Conservation (phyloP, 2,888 invertebrate species). For the Saturnia japonica region DNA sequence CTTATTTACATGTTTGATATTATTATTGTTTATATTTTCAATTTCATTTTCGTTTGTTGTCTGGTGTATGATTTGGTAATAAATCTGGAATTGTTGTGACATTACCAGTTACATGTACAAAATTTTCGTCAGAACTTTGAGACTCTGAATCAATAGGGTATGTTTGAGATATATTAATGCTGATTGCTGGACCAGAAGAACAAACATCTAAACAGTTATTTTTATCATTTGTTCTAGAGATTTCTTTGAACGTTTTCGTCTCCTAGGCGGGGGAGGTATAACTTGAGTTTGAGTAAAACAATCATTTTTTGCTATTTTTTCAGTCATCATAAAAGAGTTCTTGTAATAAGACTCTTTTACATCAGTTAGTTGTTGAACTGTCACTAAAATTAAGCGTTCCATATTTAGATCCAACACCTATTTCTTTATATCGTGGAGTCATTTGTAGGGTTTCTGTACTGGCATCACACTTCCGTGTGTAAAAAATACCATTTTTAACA, state of each 20-base stretch:
- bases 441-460: conserved; percentile 69
- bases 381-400: conserved; percentile 59
- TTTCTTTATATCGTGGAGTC: conserved; percentile 75
- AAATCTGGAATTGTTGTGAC: conserved; percentile 79
- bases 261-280: conserved; percentile 60
- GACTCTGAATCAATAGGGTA: conserved; percentile 71
- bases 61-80: conserved; percentile 80
- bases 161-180: conserved; percentile 83
- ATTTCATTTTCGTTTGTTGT: conserved; percentile 36
- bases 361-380: conserved; percentile 61
- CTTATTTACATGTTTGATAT: background rate
- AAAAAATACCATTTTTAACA: conserved; percentile 54
- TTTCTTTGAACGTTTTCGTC: conserved; percentile 48
- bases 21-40: conserved; percentile 27
- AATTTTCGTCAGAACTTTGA: conserved; percentile 77
- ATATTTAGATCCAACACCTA: conserved; percentile 62
- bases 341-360: conserved; percentile 47
- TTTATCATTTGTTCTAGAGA: conserved; percentile 30
- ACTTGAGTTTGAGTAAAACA: conserved; percentile 62
- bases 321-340: conserved; percentile 72
- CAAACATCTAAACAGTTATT: conserved; percentile 48
- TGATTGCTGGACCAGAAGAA: conserved; percentile 74
- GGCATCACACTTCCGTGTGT: conserved; percentile 56
- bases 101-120: conserved; percentile 44
- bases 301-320: conserved; percentile 49